Evolutionary conservation across 2,797 vertebrate genomes (phyloP).

Genomic region (Lutjanus argentimaculatus): DNA sequence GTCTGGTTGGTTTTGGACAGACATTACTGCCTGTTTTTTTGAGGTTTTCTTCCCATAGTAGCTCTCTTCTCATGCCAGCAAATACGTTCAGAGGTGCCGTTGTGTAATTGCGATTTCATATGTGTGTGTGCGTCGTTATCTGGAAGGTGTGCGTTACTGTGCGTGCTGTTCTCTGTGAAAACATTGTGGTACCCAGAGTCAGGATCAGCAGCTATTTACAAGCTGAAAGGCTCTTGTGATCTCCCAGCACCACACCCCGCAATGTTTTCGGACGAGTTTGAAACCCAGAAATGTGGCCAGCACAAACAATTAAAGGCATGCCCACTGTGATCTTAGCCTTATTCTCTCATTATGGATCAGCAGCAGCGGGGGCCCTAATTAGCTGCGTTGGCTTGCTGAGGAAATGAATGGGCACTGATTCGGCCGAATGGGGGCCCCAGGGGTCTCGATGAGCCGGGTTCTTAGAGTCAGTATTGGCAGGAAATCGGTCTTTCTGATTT

Average conservation of each 20-base stretch:
- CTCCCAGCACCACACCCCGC: constrained; percentile 19
- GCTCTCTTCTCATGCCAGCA: constrained; percentile 64
- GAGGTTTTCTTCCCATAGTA: constrained; percentile 27
- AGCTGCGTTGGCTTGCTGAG: constrained; percentile 70
- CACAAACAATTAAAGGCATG: constrained; percentile 79
- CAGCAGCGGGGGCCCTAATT: constrained; percentile 78
- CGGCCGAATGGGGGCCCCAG: constrained; percentile 50
- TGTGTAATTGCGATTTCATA: constrained; percentile 35
- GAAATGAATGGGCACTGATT: constrained; percentile 72
- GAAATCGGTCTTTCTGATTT: constrained; percentile 61
- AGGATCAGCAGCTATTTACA: constrained; percentile 61
- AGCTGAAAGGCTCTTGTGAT: constrained; percentile 59
- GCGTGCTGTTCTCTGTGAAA: constrained; percentile 23
- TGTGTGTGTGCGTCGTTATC: constrained; percentile 40
- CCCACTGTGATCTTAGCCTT: constrained; percentile 74
- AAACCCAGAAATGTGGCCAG: constrained; percentile 68
- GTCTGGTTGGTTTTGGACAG: constrained; percentile 62
- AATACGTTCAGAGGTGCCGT: constrained; percentile 51
- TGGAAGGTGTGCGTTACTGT: constrained; percentile 14
- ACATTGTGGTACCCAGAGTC: constrained; percentile 29
- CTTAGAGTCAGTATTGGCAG: constrained; percentile 70
- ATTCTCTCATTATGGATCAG: constrained; percentile 80
- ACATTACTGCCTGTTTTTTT: constrained; percentile 55
- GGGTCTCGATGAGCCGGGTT: constrained; percentile 60
- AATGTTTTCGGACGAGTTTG: constrained; percentile 50